A percentile compares a stretch with the other conserved stretches of the same genome.
phyloP scores from a whole-genome alignment of 2,113 vertebrate species.

The Phaethornis superciliosus region DNA sequence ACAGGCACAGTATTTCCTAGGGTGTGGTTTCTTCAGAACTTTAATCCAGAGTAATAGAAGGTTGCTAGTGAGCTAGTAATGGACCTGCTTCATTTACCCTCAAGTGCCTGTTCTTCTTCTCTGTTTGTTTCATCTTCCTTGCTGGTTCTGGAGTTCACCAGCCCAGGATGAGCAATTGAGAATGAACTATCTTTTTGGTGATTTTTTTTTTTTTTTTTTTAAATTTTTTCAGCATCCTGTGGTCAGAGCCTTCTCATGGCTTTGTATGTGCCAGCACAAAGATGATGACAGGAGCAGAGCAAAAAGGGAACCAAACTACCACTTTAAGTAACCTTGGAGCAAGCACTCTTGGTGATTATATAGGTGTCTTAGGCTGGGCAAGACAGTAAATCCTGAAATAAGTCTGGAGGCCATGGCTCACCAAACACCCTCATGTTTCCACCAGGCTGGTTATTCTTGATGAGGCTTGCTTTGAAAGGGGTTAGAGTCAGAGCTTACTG shows the following conservation, averaged over 20 bases:
- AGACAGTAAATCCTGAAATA: not conserved
- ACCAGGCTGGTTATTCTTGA: not conserved
- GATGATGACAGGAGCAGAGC: not conserved
- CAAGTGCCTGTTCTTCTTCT: not conserved
- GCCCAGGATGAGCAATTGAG: not conserved
- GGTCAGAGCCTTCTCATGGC: not conserved
- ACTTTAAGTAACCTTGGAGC: not conserved
- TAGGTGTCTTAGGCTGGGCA: not conserved
- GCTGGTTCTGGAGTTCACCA: not conserved
- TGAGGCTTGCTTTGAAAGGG: not conserved
- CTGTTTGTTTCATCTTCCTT: not conserved
- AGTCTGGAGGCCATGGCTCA: not conserved
- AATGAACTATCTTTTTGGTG: not conserved
- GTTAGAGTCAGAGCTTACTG: not conserved
- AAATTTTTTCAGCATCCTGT: not conserved
- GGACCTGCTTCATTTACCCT: not conserved
- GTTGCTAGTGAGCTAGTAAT: not conserved
- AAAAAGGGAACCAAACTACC: not conserved
- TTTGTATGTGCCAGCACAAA: not conserved
- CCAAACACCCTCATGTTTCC: not conserved
- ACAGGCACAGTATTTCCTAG: not conserved
- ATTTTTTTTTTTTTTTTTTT: not conserved
- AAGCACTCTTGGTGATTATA: not conserved
- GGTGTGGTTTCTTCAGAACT: conserved; percentile 31
- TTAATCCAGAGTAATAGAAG: conserved; percentile 30